Conservation (phyloP, 2,113 vertebrate species). For the Coreoperca whiteheadi region DNA sequence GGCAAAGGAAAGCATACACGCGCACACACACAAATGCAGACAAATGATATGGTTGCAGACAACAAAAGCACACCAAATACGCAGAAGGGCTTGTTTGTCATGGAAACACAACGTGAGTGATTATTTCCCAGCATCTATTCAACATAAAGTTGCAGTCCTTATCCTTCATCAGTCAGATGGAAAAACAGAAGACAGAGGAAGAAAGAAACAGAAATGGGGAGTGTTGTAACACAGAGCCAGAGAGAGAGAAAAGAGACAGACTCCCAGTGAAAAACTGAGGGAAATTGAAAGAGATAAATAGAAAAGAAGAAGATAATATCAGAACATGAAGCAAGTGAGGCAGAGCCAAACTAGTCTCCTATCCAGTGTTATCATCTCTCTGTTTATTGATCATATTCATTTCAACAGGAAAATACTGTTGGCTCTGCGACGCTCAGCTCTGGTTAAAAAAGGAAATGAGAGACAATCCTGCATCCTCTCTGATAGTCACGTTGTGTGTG, state of each 20-base stretch:
- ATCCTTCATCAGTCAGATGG: conserved; percentile 45
- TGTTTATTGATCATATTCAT: conserved; percentile 62
- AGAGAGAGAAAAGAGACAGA: conserved; percentile 19
- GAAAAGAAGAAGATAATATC: conserved; percentile 58
- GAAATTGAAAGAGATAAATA: conserved; percentile 31
- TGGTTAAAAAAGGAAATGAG: conserved; percentile 64
- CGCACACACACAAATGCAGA: conserved; percentile 22
- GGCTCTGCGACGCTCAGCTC: conserved; percentile 25
- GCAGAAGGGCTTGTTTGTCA: conserved; percentile 63
- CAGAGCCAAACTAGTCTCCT: conserved; percentile 46
- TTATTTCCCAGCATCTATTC: conserved; percentile 51
- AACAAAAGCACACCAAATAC: conserved; percentile 32
- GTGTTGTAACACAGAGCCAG: conserved; percentile 42
- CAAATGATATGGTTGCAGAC: conserved; percentile 27
- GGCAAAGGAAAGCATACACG: not conserved
- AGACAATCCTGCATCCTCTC: conserved; percentile 36
- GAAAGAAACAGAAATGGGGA: conserved; percentile 41
- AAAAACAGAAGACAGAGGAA: conserved; percentile 7
- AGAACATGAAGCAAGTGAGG: conserved; percentile 54
- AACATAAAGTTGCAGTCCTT: conserved; percentile 50
- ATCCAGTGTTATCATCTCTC: conserved; percentile 42
- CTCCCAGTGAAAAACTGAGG: conserved; percentile 12
- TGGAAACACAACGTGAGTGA: conserved; percentile 53
- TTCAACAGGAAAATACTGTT: conserved; percentile 39
- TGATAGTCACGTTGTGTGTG: conserved; percentile 17